These are phyloP conservation scores for Otocyon megalotis DNA, from an alignment of 2,113 vertebrate genomes.

Conservation along the genomic window DNA sequence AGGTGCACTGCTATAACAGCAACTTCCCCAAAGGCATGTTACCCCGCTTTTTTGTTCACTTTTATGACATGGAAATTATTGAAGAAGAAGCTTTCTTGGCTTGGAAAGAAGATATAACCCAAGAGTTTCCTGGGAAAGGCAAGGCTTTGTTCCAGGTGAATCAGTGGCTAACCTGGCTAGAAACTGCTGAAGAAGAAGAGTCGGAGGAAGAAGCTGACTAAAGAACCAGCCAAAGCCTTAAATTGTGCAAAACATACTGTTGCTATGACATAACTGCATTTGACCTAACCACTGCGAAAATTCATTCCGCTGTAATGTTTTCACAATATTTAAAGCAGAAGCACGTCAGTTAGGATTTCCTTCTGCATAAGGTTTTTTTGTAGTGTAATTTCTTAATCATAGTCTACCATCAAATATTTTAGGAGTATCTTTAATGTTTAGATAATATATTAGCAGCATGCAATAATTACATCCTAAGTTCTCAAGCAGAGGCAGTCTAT, in stretches of 20 bases:
- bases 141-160: constrained; percentile 99
- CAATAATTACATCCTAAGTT: no score
- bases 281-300: constrained; percentile 94
- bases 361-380: constrained; percentile 90
- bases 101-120: constrained; percentile 99
- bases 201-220: no score
- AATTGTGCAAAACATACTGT: constrained; percentile 93
- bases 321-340: constrained; percentile 92
- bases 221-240: no score
- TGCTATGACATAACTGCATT: constrained; percentile 90
- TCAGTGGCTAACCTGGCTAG: no score
- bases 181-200: no score
- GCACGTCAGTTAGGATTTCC: constrained; percentile 87
- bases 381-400: constrained; percentile 92
- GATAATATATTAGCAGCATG: no score
- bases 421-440: no score
- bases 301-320: constrained; percentile 93
- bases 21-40: constrained; percentile 99
- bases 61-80: constrained; percentile 99
- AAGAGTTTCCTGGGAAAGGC: constrained; percentile 99
- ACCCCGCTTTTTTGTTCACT: constrained; percentile 98
- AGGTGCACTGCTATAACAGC: constrained; percentile 98
- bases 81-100: constrained; percentile 99
- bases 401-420: constrained; percentile 92
- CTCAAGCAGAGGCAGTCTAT: no score